Percentiles rank a stretch among this genome's conserved stretches.
Evolutionary conservation across 2,113 vertebrate species (phyloP).

Genomic region (Arizona elegans): DNA sequence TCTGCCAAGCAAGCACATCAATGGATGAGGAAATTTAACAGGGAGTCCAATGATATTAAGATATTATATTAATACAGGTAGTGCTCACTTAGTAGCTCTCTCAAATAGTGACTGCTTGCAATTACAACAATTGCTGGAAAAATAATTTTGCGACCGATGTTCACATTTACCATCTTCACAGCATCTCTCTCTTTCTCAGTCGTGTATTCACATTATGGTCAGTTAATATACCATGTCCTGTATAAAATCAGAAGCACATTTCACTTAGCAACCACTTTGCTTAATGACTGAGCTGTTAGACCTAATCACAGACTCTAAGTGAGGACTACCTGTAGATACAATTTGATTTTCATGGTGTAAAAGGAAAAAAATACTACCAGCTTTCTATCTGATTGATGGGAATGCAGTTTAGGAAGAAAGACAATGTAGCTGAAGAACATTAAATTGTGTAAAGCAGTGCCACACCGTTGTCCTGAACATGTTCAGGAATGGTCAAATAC

Average conservation of each 20-base stretch:
- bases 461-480: not conserved
- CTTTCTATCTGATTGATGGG: not conserved
- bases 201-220: not conserved
- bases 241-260: not conserved
- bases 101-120: not conserved
- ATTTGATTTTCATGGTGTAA: not conserved
- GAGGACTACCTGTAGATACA: not conserved
- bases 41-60: not conserved
- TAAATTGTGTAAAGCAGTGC: not conserved
- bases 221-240: not conserved
- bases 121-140: not conserved
- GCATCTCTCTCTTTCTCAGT: not conserved
- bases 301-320: not conserved
- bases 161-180: not conserved
- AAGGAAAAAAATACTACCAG: not conserved
- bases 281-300: not conserved
- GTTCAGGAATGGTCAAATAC: not conserved
- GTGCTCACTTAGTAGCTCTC: not conserved
- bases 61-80: not conserved
- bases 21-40: too few relatives aligned
- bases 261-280: not conserved
- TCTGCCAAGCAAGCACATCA: not conserved
- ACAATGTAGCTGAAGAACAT: not conserved
- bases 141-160: not conserved
- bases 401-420: too few relatives aligned